Percentiles rank a stretch among this genome's conserved stretches.
phyloP scores from a whole-genome alignment of 2,888 invertebrate genomes.

The Bellardia bayeri region DNA sequence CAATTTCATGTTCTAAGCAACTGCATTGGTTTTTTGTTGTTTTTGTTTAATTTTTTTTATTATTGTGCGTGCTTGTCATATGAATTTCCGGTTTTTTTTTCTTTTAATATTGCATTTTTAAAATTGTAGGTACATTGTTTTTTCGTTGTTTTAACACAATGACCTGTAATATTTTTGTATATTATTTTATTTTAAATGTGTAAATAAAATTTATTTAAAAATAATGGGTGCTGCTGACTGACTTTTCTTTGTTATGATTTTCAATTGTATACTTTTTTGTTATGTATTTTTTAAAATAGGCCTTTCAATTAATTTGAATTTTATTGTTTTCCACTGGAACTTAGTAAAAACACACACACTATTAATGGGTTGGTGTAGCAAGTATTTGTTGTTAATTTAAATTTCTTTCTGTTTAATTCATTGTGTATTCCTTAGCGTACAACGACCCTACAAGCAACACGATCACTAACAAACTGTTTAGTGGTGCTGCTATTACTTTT shows the following conservation, averaged over 20 bases:
- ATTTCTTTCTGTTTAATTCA: not conserved
- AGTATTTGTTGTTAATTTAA: slow-evolving; percentile 12
- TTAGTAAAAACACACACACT: not conserved
- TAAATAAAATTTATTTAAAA: not conserved
- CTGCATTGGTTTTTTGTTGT: not conserved
- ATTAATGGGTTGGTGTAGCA: not conserved
- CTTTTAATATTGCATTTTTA: not conserved
- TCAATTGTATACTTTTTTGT: not conserved
- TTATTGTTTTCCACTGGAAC: not conserved
- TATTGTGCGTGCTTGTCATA: not conserved
- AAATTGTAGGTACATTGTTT: not conserved
- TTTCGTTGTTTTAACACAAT: not conserved
- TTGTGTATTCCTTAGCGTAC: slow-evolving; percentile 40
- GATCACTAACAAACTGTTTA: slow-evolving; percentile 65
- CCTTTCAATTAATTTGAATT: not conserved
- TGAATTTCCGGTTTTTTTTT: slow-evolving; percentile 2
- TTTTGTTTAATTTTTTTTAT: not conserved
- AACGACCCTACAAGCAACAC: slow-evolving; percentile 56
- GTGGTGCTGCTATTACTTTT: slow-evolving; percentile 21
- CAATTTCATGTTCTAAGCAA: not conserved
- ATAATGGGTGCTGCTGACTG: not conserved
- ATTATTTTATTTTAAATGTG: not conserved
- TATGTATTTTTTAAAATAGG: not conserved
- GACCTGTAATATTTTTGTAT: not conserved
- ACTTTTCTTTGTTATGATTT: not conserved